Evolutionary conservation across 2,113 vertebrate species (phyloP), one percentile per base, ranked within the genome.

Genomic region (Hemichromis elongatus): DNA sequence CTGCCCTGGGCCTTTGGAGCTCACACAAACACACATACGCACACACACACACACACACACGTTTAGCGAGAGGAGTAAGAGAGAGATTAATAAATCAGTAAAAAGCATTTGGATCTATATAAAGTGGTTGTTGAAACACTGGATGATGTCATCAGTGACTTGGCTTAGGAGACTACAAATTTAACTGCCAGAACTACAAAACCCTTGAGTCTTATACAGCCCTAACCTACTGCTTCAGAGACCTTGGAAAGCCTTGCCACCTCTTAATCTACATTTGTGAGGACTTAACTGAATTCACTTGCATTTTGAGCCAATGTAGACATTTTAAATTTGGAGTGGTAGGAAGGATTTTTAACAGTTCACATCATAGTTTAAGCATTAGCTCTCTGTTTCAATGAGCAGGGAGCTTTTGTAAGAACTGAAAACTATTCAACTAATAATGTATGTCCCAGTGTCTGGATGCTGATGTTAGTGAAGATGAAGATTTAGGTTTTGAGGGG

Each of bases 51-150:
- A 42, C 57, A 55, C 47, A 54, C 54, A 35, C 30, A 73, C 12
- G 21, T 63, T 66, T 40, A 66, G 14, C 82, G 11, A 82, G 40
- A 18, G 21, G 52, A 50, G 82, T 50, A 47, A 52, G 70, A 59
- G 42, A 53, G 85, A 80, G 81, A 89, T 92, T 77, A 82, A 90
- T 86, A 86, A 85, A 90, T 87, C 52, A 50, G 80, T 68, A 52
- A 77, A 86, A 87, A 85, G 77, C 57, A 80, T 75, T 83, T 40
- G 75, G 79, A 90, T 79, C 82, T 75, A 77, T 28, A 57, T 82
- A 47, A 80, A 81, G 84, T 73, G 47, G 61, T 10, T 26, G 63
- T 28, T 61, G 12, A 56, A 77, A 68, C 52, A 7, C 42, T 61
- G 30, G 88, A 77, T 85, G 83, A 81, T 81, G 86, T 85, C 63